Conservation (phyloP, 2,797 vertebrate genomes). For the Pipistrellus pygmaeus region DNA sequence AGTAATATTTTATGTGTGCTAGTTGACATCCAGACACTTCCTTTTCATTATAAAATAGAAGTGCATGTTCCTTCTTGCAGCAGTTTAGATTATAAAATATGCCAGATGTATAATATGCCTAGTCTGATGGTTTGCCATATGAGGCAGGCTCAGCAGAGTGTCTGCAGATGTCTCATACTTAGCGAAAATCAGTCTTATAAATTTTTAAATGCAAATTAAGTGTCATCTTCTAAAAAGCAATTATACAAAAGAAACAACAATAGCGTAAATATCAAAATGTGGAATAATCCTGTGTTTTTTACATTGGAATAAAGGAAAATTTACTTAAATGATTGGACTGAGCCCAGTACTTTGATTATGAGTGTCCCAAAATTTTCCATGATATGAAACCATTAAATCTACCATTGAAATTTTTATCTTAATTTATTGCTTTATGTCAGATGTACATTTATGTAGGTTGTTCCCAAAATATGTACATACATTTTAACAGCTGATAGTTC, state of each 20-base stretch:
- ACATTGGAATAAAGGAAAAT: not conserved
- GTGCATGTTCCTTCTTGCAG: slow-evolving; percentile 82
- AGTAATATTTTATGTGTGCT: slow-evolving; percentile 85
- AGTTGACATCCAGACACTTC: slow-evolving; percentile 86
- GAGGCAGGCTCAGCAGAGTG: slow-evolving; percentile 80
- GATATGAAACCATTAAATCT: not conserved
- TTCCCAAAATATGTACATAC: too few species aligned
- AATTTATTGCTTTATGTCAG: not conserved
- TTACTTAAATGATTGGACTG: not conserved
- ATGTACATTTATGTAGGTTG: not conserved
- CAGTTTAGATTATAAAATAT: slow-evolving; percentile 86
- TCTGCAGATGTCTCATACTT: slow-evolving; percentile 83
- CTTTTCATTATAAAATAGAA: slow-evolving; percentile 88
- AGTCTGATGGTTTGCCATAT: slow-evolving; percentile 83
- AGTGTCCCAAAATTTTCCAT: not conserved
- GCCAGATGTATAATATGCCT: slow-evolving; percentile 85
- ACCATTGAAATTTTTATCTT: not conserved
- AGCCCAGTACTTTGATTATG: not conserved
- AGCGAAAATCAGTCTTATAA: slow-evolving; percentile 85
- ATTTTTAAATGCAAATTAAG: slow-evolving; percentile 82
- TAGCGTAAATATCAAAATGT: slow-evolving; percentile 75
- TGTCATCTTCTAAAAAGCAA: slow-evolving; percentile 80
- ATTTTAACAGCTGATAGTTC: too few species aligned
- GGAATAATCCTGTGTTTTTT: not conserved
- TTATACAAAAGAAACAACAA: slow-evolving; percentile 66